Percentiles rank a stretch among this genome's conserved stretches.
These are phyloP conservation scores for Morone chrysops DNA, from an alignment of 2,113 vertebrate genomes.

Conservation along the genomic window DNA sequence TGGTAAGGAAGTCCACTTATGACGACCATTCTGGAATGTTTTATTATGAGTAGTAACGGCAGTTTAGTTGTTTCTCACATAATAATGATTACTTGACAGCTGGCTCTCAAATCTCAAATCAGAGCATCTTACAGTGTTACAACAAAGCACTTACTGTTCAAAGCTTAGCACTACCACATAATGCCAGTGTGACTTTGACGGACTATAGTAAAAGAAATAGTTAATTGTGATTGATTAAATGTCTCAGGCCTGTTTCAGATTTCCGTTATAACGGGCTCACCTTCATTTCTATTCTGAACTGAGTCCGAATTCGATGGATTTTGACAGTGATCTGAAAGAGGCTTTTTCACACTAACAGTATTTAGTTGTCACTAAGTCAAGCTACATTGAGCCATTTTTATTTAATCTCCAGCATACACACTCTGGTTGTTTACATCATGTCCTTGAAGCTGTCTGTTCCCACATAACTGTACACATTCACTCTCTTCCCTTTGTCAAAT, in stretches of 20 bases:
- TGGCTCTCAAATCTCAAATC: background rate
- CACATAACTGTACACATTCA: background rate
- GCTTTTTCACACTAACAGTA: background rate
- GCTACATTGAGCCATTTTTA: background rate
- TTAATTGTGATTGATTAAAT: background rate
- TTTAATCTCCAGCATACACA: background rate
- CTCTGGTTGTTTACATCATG: background rate
- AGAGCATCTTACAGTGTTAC: background rate
- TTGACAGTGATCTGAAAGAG: background rate
- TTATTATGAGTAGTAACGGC: background rate
- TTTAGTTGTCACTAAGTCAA: background rate
- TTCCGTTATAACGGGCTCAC: too few species aligned
- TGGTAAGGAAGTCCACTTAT: background rate
- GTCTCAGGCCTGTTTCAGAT: background rate
- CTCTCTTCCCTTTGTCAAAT: constrained; percentile 24
- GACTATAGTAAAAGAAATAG: background rate
- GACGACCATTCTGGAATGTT: too few species aligned
- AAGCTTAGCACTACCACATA: background rate
- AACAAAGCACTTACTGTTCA: background rate
- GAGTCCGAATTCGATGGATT: too few species aligned
- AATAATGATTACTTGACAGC: background rate
- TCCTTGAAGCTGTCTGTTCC: background rate
- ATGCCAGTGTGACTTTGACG: background rate
- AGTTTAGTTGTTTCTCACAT: background rate
- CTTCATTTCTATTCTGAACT: background rate